Percentiles rank a stretch among this genome's conserved stretches.
Evolutionary conservation across 2,888 invertebrate genomes (phyloP).

Genomic region (Diaperis boleti): DNA sequence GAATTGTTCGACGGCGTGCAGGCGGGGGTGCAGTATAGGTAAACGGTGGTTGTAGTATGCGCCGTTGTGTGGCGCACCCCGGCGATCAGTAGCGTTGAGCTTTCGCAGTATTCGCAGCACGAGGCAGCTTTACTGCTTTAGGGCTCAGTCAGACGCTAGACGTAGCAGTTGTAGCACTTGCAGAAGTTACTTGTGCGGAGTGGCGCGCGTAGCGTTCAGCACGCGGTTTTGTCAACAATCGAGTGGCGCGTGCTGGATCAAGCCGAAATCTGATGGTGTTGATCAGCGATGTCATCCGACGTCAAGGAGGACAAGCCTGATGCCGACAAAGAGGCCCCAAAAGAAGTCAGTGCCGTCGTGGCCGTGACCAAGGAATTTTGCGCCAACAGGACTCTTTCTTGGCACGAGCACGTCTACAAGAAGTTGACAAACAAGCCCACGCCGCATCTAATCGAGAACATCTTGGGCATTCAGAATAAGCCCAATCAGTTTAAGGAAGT

Average conservation of each 20-base stretch:
- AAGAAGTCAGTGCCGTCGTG: constrained; percentile 21
- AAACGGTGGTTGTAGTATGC: constrained; percentile 41
- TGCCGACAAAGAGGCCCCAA: constrained; percentile 8
- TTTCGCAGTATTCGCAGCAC: constrained; percentile 48
- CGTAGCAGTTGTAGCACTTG: no score
- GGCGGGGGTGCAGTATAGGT: constrained; percentile 28
- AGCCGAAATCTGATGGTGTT: constrained; percentile 38
- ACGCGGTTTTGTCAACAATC: constrained; percentile 44
- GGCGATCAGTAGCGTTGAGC: constrained; percentile 55
- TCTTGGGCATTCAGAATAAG: constrained; percentile 72
- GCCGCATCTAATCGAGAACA: constrained; percentile 89
- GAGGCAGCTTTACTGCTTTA: constrained; percentile 27
- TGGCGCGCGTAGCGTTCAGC: constrained; percentile 42
- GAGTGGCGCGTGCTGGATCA: constrained; percentile 36
- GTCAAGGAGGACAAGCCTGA: constrained; percentile 37
- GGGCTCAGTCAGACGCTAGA: constrained; percentile 34
- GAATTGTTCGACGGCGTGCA: constrained; percentile 3
- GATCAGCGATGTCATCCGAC: constrained; percentile 44
- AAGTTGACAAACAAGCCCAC: constrained; percentile 86
- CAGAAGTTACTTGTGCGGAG: constrained; percentile 37
- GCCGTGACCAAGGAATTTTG: constrained; percentile 38
- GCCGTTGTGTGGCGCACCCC: constrained; percentile 56
- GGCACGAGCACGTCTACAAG: constrained; percentile 93
- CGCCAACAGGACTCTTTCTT: constrained; percentile 65
- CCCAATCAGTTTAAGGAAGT: constrained; percentile 37